Conservation (phyloP, 1,140 invertebrate species). For the Pararge aegeria region DNA sequence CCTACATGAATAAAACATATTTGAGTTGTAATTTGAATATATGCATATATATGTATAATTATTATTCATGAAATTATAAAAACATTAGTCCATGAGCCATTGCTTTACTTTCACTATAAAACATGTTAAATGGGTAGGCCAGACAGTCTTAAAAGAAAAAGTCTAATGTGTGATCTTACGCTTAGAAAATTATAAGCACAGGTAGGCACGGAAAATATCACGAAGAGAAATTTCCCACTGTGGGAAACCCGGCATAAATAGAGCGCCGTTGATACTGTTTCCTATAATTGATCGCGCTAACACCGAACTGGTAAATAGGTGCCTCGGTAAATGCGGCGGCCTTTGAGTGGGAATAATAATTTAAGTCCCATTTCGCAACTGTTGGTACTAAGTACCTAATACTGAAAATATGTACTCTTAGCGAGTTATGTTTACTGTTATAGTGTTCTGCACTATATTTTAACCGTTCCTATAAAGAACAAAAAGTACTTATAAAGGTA, state of each 20-base stretch:
- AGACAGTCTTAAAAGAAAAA: neutral
- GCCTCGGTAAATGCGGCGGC: neutral
- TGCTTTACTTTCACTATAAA: no score
- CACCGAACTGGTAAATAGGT: neutral
- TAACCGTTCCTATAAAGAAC: neutral
- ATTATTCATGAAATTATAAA: no score
- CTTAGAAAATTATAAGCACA: neutral
- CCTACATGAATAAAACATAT: no score
- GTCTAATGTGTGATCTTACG: neutral
- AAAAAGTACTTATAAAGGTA: neutral
- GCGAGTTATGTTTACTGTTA: neutral
- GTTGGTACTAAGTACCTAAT: neutral
- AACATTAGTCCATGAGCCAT: no score
- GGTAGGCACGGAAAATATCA: conserved; percentile 15
- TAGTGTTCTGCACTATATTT: neutral
- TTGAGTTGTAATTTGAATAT: no score
- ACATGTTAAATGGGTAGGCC: no score
- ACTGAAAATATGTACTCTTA: neutral
- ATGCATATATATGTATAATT: no score
- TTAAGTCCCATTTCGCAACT: neutral
- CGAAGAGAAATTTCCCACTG: conserved; percentile 17
- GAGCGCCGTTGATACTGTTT: conserved; percentile 1
- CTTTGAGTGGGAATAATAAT: neutral
- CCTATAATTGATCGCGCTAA: neutral
- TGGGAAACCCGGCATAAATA: conserved; percentile 12